Conservation (phyloP, 2,113 vertebrate species). For the Emydura subglobosa region DNA sequence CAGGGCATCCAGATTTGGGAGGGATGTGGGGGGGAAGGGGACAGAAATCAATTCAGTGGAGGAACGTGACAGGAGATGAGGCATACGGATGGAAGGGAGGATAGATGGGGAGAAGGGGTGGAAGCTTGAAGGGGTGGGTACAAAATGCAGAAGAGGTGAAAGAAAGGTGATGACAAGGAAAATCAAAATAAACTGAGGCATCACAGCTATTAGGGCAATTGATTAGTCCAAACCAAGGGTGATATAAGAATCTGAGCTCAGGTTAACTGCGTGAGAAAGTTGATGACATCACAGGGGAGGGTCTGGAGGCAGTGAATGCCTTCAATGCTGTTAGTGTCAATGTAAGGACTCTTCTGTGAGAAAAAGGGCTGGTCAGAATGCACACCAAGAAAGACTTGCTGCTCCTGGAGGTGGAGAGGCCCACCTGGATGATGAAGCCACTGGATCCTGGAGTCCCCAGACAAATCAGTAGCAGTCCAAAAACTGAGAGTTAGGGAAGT, state of each 20-base stretch:
- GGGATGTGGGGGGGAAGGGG: too few relatives aligned
- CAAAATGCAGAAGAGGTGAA: too few relatives aligned
- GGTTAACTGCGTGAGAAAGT: neutral
- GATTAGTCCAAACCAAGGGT: neutral
- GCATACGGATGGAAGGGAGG: neutral
- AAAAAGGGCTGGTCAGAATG: neutral
- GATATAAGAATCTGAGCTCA: neutral
- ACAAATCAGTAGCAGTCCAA: neutral
- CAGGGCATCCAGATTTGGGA: neutral
- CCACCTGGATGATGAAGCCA: neutral
- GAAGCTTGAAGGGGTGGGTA: too few relatives aligned
- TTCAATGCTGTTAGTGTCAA: too few relatives aligned
- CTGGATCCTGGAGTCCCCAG: neutral
- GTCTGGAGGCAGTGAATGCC: neutral
- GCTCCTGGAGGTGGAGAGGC: neutral
- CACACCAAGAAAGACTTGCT: neutral
- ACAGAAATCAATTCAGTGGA: neutral
- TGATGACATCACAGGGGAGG: neutral
- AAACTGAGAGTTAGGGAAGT: neutral
- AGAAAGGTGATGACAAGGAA: neutral
- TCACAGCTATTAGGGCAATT: neutral
- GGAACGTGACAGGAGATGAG: neutral
- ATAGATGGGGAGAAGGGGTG: fast-evolving
- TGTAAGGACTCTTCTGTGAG: neutral
- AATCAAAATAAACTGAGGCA: neutral